These are phyloP conservation scores for Nezara viridula DNA, from an alignment of 2,888 invertebrate genomes.

Conservation along the genomic window DNA sequence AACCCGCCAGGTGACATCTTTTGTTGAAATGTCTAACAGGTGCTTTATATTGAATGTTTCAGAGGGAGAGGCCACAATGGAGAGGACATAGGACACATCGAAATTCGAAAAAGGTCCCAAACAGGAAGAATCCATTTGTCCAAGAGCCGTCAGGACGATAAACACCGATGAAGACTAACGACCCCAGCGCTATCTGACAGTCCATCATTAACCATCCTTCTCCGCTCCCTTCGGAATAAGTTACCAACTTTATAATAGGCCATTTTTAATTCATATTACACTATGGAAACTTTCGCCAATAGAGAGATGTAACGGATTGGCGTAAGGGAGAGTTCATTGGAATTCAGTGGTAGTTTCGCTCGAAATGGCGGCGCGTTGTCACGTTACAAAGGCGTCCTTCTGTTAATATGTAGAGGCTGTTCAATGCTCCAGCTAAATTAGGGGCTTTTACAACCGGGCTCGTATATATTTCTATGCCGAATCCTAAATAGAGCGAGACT, in stretches of 20 bases:
- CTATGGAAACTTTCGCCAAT: neutral
- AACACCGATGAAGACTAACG: slow-evolving; percentile 40
- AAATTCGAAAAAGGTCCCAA: slow-evolving; percentile 29
- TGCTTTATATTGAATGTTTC: slow-evolving; percentile 38
- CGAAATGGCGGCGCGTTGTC: neutral
- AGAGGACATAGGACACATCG: slow-evolving; percentile 27
- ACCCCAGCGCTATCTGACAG: slow-evolving; percentile 10
- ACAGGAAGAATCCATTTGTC: slow-evolving; percentile 32
- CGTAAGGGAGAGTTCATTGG: neutral
- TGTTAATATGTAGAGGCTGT: slow-evolving; percentile 7
- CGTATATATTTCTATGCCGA: neutral
- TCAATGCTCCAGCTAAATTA: neutral
- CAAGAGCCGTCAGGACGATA: slow-evolving; percentile 6
- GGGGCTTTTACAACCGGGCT: neutral
- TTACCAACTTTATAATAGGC: slow-evolving; percentile 21
- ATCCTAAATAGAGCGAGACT: neutral
- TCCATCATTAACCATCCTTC: slow-evolving; percentile 23
- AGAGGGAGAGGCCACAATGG: slow-evolving; percentile 18
- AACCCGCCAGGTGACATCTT: neutral
- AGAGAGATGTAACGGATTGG: neutral
- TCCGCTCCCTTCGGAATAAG: neutral
- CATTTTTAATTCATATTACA: slow-evolving; percentile 31
- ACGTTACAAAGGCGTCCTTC: neutral
- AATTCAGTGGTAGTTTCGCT: neutral
- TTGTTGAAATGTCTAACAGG: slow-evolving; percentile 25